phyloP scores from a whole-genome alignment of 2,888 invertebrate species.

The Aelia acuminata region DNA sequence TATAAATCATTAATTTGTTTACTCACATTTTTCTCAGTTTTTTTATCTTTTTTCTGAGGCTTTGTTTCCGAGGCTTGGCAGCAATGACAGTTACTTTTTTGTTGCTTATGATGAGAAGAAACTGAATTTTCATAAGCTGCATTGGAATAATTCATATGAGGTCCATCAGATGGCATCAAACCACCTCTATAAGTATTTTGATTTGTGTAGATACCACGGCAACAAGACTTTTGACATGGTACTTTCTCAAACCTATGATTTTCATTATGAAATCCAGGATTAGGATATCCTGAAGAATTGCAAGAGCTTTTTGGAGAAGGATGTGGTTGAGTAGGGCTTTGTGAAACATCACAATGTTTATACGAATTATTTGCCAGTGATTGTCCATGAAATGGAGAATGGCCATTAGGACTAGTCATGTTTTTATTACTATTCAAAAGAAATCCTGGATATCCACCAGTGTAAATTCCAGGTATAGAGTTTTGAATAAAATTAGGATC shows the following conservation, averaged over 20 bases:
- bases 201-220: not conserved
- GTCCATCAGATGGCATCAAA: not conserved
- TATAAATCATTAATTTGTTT: constrained; percentile 59
- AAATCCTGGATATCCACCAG: constrained; percentile 27
- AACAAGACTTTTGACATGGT: constrained; percentile 28
- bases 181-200: constrained; percentile 1
- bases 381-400: not conserved
- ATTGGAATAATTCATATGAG: not conserved
- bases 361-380: not conserved
- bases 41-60: constrained; percentile 8
- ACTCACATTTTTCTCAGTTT: constrained; percentile 28
- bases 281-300: not conserved
- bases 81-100: constrained; percentile 42
- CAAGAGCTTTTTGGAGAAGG: not conserved
- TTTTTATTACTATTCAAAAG: constrained; percentile 24
- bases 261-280: constrained; percentile 17
- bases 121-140: not conserved
- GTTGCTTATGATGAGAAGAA: not conserved
- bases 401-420: not conserved
- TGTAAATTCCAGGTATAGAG: constrained; percentile 19
- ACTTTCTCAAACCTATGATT: not conserved
- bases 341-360: constrained; percentile 8
- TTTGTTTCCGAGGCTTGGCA: not conserved
- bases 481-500: constrained; percentile 35
- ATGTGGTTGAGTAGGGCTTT: not conserved